Evolutionary conservation across 2,888 invertebrate species (phyloP), one percentile per base, ranked within the genome.

Genomic region (Pyrochroa serraticornis): DNA sequence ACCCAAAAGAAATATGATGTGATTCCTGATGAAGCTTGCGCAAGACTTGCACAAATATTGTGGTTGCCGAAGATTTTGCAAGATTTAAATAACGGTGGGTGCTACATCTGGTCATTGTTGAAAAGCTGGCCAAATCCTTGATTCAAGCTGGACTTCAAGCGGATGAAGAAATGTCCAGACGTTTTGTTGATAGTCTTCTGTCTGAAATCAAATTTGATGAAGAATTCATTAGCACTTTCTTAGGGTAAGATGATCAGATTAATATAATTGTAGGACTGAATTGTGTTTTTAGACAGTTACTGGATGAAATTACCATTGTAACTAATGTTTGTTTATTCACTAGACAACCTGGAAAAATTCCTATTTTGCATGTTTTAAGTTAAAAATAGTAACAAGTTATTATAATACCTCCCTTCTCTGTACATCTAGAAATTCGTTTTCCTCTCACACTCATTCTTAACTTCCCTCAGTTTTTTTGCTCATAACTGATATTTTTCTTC

Each of bases 131-230:
- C 30, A 79, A 79, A 3, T 81, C 81, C 14, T 76, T 83, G 0
- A 74, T 89, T 1, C 72, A 79, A 0, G 75, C 81, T 13, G 78
- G 87, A 45, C 81, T 86, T 44, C 75, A 62, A 34, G 59, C 77
- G 2, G 78, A 84, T 62, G 72, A 77, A n/a, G 79, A 81, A n/a
- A 74, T 77, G n/a, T 82, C 83, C 55, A 81, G 82, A 57, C 73
- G 75, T 1, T 82, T 89, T 67, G 80, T 89, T 0, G 81, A 84
- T 48, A 79, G 82, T 37, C 74, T 91, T 13, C 73, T 91, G 33
- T 79, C 82, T 46, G 82, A 84, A 52, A 78, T 91, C n/a, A 82
- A 83, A 51, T 78, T 91, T 39, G 82, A 84, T 32, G 76, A 81
- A 32, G 74, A 79, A 6, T 82, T 84, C 22, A 84, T 87, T 6